Evolutionary conservation across 2,888 invertebrate genomes (phyloP), one percentile per base, ranked within the genome.

Genomic region (Lymantria monacha): DNA sequence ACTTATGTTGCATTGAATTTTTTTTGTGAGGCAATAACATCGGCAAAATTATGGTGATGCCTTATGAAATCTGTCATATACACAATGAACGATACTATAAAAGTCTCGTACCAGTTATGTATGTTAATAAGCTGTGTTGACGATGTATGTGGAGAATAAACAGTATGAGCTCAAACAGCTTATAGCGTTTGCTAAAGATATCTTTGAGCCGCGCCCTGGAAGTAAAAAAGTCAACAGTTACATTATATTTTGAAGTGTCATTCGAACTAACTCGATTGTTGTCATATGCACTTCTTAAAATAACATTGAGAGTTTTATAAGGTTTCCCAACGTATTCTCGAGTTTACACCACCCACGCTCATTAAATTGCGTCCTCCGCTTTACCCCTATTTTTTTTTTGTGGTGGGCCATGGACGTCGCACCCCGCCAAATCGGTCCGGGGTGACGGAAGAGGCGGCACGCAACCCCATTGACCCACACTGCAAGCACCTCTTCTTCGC

Each of bases 181-280:
- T 81, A 83, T 81, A 79, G 65, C 74, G 87, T 87, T 87, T 87
- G 87, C 87, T 83, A 85, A 88, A 87, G 76, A 72, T 85, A 88
- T 89, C 87, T 85, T 71, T 68, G 57, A 65, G 68, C 76, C 81
- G 74, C 81, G 72, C 78, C 83, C 81, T 77, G 63, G 77, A 83
- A 86, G 83, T 81, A 72, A 80, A 81, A 76, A 81, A 82, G 87
- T 87, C 82, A 90, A 90, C 85, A 88, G 63, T 57, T 62, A 62
- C 74, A 83, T 85, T 84, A 81, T 80, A 69, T 54, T 66, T 74
- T 79, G 66, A 70, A 86, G 81, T 81, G 81, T 80, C 74, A 76
- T 79, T 75, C 43, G 46, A 59, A 61, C 59, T 51, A 66, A 62
- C 63, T 48, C 33, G 46, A 46, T 55, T 50, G 58, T 65, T 66